Base-by-base conservation (phyloP, 2,113 vertebrate species). In the Catharus bicknelli region DNA sequence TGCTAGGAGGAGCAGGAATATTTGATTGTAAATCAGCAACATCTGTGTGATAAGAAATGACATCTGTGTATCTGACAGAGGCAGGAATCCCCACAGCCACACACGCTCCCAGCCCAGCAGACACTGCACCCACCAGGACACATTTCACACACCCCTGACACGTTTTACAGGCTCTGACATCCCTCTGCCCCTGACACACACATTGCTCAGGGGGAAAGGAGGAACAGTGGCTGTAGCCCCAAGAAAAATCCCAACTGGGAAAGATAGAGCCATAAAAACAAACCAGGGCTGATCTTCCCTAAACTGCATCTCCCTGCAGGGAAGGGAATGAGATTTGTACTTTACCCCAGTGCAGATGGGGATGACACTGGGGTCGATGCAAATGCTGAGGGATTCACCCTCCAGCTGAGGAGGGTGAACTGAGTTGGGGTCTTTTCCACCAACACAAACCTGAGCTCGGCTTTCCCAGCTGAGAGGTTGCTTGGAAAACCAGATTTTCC, bases 41-140 rank as follows among this genome's bases (percentile, higher is more conserved):
- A 94, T 95, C 87, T 95, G 93, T 40, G 32, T 95, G 96, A 96
- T 95, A 95, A 96, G 96, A 22, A 89, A 83, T 57, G 91, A 94
- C 94, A 93, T 87, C 67, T 94, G 95, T 4, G 11, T 20, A 29
- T 94, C 82, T 15, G 93, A 43, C 83, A 50, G 21, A 48, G 20
- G 30, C 88, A 10, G 15, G 72, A 51, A 91, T 86, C 92, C 84
- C 85, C 13, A 38, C 87, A 93, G 91, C 50, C 62, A 30, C 80
- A 67, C 90, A 29, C 30, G 4, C 88, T 48, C 7, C 5, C 54
- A 3, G 57, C 88, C 83, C 93, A 6, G 48, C 90, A 80, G 70
- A 45, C 91, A 26, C 75, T 45, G 47, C 90, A 62, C 83, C 85
- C 94, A 73, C 79, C 88, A 18, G 20, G 4, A 32, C 93, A 76